Percentiles rank a stretch among this genome's conserved stretches.
These are phyloP conservation scores for Amphiprion ocellaris DNA, from an alignment of 2,113 vertebrate species.

Conservation along the genomic window DNA sequence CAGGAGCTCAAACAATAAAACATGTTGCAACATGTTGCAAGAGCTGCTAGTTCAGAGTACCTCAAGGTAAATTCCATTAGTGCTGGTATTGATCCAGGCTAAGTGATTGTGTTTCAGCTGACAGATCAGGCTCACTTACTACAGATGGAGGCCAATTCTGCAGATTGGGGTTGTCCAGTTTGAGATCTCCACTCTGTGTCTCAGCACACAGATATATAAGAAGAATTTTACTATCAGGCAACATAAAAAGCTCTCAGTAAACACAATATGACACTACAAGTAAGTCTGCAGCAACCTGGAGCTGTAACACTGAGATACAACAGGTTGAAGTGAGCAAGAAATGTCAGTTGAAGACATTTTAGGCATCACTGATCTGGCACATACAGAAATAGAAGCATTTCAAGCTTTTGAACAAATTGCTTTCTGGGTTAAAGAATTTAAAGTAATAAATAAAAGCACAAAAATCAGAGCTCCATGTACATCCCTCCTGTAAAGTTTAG, in stretches of 20 bases:
- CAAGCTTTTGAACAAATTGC: too few species aligned
- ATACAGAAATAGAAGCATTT: neutral
- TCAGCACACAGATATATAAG: neutral
- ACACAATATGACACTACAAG: neutral
- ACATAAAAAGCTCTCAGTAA: neutral
- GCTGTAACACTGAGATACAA: neutral
- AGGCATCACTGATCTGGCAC: slow-evolving; percentile 22
- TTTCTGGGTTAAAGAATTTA: too few species aligned
- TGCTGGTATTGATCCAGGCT: slow-evolving; percentile 64
- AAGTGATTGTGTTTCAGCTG: slow-evolving; percentile 65
- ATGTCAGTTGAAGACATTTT: neutral
- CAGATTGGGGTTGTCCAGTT: slow-evolving; percentile 19
- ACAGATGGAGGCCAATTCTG: slow-evolving; percentile 37
- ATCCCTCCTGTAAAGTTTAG: too few species aligned
- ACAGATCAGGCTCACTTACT: slow-evolving; percentile 28
- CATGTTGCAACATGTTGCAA: slow-evolving; percentile 81
- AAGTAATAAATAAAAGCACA: too few species aligned
- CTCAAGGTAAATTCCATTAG: slow-evolving; percentile 80
- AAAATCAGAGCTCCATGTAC: too few species aligned
- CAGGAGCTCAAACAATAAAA: slow-evolving; percentile 73
- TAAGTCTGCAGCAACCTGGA: too few species aligned
- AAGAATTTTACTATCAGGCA: neutral
- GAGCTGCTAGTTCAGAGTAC: slow-evolving; percentile 63
- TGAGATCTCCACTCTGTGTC: neutral
- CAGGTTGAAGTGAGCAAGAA: neutral